Percentiles rank a stretch among this genome's conserved stretches.
Evolutionary conservation across 2,888 invertebrate species (phyloP).

Genomic region (Zygaena filipendulae): DNA sequence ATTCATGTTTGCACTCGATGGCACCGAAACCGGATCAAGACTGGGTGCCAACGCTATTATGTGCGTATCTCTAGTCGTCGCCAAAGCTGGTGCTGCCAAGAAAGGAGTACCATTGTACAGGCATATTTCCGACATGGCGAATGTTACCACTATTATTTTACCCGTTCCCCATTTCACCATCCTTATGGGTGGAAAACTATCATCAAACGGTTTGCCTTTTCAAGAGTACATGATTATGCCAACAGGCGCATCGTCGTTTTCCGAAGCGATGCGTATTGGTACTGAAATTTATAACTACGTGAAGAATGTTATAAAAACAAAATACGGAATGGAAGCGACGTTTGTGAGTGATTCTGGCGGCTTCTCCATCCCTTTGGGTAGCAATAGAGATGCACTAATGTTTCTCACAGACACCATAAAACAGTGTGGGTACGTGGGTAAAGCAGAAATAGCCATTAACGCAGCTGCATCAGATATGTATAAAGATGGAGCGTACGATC

Average conservation of each 20-base stretch:
- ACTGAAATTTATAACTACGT: slow-evolving; percentile 95
- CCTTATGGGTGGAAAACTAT: slow-evolving; percentile 96
- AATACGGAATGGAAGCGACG: slow-evolving; percentile 90
- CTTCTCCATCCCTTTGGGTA: slow-evolving; percentile 94
- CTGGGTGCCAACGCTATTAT: slow-evolving; percentile 97
- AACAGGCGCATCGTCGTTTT: slow-evolving; percentile 89
- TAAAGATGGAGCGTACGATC: slow-evolving; percentile 87
- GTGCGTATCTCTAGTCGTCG: slow-evolving; percentile 94
- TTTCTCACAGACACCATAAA: slow-evolving; percentile 88
- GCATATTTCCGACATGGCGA: slow-evolving; percentile 96
- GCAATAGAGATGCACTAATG: slow-evolving; percentile 91
- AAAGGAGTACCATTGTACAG: slow-evolving; percentile 87
- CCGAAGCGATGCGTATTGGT: slow-evolving; percentile 98
- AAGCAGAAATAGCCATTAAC: slow-evolving; percentile 94
- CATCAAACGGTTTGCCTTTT: slow-evolving; percentile 95
- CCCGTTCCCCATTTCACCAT: slow-evolving; percentile 98
- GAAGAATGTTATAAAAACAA: slow-evolving; percentile 88
- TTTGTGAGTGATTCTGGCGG: slow-evolving; percentile 98
- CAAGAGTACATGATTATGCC: slow-evolving; percentile 96
- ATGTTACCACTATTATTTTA: slow-evolving; percentile 87
- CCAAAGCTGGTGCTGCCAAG: slow-evolving; percentile 97
- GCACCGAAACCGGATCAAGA: slow-evolving; percentile 94
- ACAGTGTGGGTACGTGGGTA: slow-evolving; percentile 93
- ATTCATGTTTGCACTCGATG: slow-evolving; percentile 89
- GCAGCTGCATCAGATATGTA: slow-evolving; percentile 96